Conservation (phyloP, 2,888 invertebrate genomes). For the Luperina nickerlii region DNA sequence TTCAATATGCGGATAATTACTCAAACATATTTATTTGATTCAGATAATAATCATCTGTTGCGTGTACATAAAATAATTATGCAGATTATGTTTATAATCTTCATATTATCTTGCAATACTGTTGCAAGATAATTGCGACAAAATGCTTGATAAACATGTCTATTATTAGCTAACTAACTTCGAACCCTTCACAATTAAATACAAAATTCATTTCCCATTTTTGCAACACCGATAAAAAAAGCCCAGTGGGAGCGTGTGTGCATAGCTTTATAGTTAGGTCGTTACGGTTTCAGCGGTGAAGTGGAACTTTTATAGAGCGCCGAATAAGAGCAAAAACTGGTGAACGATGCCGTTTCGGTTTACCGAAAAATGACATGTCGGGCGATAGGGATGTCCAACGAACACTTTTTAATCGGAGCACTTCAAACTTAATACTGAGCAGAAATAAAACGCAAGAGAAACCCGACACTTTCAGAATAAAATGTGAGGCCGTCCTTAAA, state of each 20-base stretch:
- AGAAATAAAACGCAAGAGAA: constrained; percentile 46
- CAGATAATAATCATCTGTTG: constrained; percentile 16
- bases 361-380: constrained; percentile 70
- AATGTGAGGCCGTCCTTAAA: constrained; percentile 38
- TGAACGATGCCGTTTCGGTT: constrained; percentile 58
- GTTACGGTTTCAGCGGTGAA: constrained; percentile 59
- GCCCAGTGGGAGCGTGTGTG: constrained; percentile 27
- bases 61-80: constrained; percentile 42
- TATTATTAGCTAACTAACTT: constrained; percentile 6
- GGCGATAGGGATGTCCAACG: constrained; percentile 45
- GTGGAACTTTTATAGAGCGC: constrained; percentile 68
- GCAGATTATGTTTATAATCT: constrained; percentile 28
- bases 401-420: constrained; percentile 44
- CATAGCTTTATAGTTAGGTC: constrained; percentile 57
- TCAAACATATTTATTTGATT: constrained; percentile 41
- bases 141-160: constrained; percentile 1
- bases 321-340: constrained; percentile 67
- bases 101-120: no score
- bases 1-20: constrained; percentile 27
- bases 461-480: constrained; percentile 23
- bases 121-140: constrained; percentile 18
- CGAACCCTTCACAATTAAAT: not conserved
- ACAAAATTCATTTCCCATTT: constrained; percentile 23
- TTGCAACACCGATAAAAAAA: constrained; percentile 15
- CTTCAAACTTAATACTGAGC: constrained; percentile 47